Percentiles rank a stretch among this genome's conserved stretches.
Evolutionary conservation across 2,888 invertebrate species (phyloP).

Genomic region (Microctonus hyperodae): DNA sequence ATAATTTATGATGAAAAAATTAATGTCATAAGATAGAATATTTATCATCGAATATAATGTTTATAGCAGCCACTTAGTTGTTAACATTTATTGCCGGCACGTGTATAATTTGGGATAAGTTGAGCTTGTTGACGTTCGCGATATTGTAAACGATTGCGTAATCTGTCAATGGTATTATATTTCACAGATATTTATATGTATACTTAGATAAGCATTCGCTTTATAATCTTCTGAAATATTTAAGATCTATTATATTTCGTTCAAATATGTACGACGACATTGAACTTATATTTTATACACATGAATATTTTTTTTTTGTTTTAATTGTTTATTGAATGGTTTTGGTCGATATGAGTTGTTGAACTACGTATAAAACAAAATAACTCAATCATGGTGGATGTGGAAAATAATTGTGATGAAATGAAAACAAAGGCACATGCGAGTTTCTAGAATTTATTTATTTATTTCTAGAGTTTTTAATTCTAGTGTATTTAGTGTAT

Average conservation of each 20-base stretch:
- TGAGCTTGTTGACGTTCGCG: slow-evolving; percentile 2
- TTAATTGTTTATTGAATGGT: background rate
- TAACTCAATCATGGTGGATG: background rate
- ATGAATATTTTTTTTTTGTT: background rate
- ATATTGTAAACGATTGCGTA: background rate
- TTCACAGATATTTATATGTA: background rate
- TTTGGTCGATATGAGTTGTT: background rate
- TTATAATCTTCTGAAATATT: background rate
- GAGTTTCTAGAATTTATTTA: background rate
- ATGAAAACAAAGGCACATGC: background rate
- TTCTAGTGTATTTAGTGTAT: background rate
- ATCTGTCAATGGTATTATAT: background rate
- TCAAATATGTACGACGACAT: background rate
- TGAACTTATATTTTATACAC: background rate
- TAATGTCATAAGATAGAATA: background rate
- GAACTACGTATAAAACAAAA: background rate
- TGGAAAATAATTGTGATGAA: background rate
- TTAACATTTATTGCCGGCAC: background rate
- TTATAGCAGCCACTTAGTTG: background rate
- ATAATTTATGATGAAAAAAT: no score
- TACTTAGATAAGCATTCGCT: background rate
- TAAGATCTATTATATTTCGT: no score
- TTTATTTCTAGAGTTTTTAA: no score
- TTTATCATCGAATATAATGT: background rate
- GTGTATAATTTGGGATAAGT: background rate